phyloP scores from a whole-genome alignment of 1,140 invertebrate species.

The Thaumetopoea pityocampa region DNA sequence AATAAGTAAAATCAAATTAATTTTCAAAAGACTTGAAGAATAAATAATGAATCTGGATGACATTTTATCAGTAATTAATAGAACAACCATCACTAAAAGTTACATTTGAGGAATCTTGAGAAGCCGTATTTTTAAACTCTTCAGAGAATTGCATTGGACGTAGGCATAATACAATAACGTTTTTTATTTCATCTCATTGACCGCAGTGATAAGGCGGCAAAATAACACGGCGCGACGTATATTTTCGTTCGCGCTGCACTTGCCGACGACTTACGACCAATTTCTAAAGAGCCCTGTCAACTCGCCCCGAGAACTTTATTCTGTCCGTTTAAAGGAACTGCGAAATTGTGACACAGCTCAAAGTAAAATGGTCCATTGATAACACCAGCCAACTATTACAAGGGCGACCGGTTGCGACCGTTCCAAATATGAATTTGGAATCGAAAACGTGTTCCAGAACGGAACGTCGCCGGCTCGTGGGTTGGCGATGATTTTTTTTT shows the following conservation, averaged over 20 bases:
- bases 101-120: no score
- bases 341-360: conserved; percentile 41
- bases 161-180: conserved; percentile 11
- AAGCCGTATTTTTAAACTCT: no score
- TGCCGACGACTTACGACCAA: conserved; percentile 62
- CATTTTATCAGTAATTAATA: no score
- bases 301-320: conserved; percentile 28
- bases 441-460: conserved; percentile 60
- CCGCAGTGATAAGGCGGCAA: conserved; percentile 70
- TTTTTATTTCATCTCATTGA: conserved; percentile 41
- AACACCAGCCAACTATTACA: conserved; percentile 74
- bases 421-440: conserved; percentile 72
- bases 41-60: no score
- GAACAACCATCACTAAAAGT: no score
- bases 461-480: conserved; percentile 38
- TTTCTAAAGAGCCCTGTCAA: conserved; percentile 42
- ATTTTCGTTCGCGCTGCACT: conserved; percentile 74
- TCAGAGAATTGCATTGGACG: background rate
- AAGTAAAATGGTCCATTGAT: conserved; percentile 49
- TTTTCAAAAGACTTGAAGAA: no score
- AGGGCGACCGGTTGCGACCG: conserved; percentile 69
- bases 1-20: no score
- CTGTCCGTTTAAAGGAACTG: conserved; percentile 22
- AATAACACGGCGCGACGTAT: conserved; percentile 70
- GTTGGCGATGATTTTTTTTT: no score